Base-by-base conservation (phyloP, 2,888 invertebrate genomes). In the Caenorhabditis macrosperma region DNA sequence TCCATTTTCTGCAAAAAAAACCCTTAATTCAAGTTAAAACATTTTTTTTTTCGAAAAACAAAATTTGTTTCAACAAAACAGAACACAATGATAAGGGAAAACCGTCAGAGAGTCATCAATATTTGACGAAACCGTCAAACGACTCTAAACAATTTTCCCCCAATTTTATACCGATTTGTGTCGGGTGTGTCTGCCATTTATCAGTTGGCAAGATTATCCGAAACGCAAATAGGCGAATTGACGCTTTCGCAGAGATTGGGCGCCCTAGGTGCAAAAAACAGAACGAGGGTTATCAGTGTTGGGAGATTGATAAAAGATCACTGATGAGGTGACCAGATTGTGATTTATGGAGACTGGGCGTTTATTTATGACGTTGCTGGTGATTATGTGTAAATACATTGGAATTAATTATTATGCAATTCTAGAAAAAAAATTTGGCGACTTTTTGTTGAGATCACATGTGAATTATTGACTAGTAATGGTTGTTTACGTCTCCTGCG, bases 1-100 rank as follows among this genome's bases (percentile, higher is more conserved):
- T 71, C 71, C 71, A 61, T 61, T 44, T n/a, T 61, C 30, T 6
- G 12, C 15, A 15, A 28, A 12, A 26, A 50, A 12, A 54, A 30
- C n/a, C n/a, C 30, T 22, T 2, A 24, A 7, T 20, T 20, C 9
- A 20, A 22, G n/a, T 9, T 3, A 10, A 48, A 48, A 48, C 20
- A n/a, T n/a, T n/a, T n/a, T n/a, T n/a, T n/a, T n/a, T n/a, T n/a
- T n/a, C 6, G 22, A 50, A 50, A 26, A 17, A 22, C 10, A 4
- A 7, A 26, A 7, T 1, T 2, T 17, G 5, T 30, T 54, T 28
- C 17, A n/a, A 3, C 38, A 38, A 38, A 38, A 33, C 5, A 33
- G 33, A 7, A 9, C 9, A 9, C 5, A 33, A 5, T 33, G 33
- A 33, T 33, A 33, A 33, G 33, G 9, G 33, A 33, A 5, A 9